Conservation (phyloP, 1,140 invertebrate genomes). For the Drosophila nasuta region DNA sequence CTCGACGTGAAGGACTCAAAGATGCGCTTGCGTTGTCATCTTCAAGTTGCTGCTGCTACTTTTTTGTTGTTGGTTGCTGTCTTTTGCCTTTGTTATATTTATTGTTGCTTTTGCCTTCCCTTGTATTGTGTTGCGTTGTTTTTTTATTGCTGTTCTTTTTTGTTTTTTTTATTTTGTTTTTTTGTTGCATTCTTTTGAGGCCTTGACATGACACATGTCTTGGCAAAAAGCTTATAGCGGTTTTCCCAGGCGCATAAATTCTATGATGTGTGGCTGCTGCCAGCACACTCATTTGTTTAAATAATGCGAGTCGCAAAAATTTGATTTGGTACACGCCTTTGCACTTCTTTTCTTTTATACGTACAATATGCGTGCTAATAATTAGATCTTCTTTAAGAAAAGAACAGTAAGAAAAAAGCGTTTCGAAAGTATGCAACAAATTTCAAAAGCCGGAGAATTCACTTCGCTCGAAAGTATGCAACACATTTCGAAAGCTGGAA, state of each 20-base stretch:
- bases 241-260: constrained; percentile 37
- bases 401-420: background rate
- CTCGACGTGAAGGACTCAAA: constrained; percentile 39
- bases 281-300: constrained; percentile 27
- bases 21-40: constrained; percentile 54
- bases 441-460: background rate
- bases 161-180: background rate
- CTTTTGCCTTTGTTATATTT: background rate
- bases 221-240: constrained; percentile 31
- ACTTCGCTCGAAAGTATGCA: constrained; percentile 7
- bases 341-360: background rate
- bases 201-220: constrained; percentile 49
- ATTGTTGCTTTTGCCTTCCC: constrained; percentile 4
- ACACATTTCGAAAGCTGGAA: constrained; percentile 4
- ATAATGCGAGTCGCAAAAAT: background rate
- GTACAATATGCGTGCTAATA: background rate
- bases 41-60: constrained; percentile 36
- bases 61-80: constrained; percentile 9
- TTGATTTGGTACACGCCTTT: background rate
- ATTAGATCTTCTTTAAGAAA: too few relatives aligned
- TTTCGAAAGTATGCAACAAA: too few relatives aligned
- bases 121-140: background rate
- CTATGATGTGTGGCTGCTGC: background rate
- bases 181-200: constrained; percentile 13
- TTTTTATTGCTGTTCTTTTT: constrained; percentile 8